These are phyloP conservation scores for Camelus bactrianus DNA, from an alignment of 2,113 vertebrate genomes.

Conservation along the genomic window DNA sequence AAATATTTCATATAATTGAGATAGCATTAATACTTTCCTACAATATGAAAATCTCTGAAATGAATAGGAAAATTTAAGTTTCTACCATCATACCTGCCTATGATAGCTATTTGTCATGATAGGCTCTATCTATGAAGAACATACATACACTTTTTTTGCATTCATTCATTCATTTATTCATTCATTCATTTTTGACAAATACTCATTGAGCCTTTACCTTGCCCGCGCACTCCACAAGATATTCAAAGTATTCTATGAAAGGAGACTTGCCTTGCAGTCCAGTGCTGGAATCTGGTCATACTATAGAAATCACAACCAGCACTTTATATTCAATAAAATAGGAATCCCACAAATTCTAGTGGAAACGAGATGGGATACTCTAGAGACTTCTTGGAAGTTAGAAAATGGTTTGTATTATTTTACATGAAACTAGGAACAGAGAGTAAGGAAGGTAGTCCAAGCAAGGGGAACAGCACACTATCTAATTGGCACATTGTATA, in stretches of 20 bases:
- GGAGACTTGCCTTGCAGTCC: neutral
- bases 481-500: neutral
- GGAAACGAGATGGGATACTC: neutral
- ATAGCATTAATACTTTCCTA: neutral
- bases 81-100: neutral
- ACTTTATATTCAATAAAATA: neutral
- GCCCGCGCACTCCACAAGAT: neutral
- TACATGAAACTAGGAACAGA: neutral
- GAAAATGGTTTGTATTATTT: neutral
- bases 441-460: neutral
- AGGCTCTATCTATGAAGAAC: neutral
- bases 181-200: neutral
- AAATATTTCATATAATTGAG: neutral
- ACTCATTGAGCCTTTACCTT: neutral
- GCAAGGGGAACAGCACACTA: neutral
- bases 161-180: neutral
- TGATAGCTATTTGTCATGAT: neutral
- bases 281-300: neutral
- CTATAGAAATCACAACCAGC: neutral
- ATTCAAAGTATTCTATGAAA: neutral
- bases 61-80: neutral
- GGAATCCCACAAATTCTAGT: neutral
- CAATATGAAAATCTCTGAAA: neutral
- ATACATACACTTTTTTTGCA: neutral
- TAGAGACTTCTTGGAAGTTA: neutral